These are phyloP conservation scores for Euschistus heros DNA, from an alignment of 1,140 invertebrate genomes.

Conservation along the genomic window DNA sequence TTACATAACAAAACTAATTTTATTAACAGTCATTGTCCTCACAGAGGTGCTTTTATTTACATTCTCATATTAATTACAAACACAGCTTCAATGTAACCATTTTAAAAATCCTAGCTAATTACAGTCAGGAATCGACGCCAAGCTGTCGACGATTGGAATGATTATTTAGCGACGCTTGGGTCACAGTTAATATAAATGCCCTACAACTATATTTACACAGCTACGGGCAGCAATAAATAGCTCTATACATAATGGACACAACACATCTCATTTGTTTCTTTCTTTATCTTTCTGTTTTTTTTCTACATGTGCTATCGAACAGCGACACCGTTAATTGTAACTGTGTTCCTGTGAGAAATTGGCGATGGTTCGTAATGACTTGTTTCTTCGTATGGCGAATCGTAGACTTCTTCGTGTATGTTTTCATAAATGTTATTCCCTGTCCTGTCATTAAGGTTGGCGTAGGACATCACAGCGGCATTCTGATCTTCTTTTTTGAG, in stretches of 20 bases:
- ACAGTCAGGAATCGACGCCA: background rate
- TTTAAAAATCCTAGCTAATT: background rate
- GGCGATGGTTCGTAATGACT: slow-evolving; percentile 61
- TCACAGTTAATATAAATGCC: background rate
- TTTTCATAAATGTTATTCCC: slow-evolving; percentile 58
- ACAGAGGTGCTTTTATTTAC: slow-evolving; percentile 4
- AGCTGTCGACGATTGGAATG: background rate
- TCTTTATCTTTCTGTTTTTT: no score
- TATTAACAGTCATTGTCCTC: slow-evolving; percentile 18
- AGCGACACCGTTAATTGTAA: slow-evolving; percentile 61
- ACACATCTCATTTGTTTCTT: no score
- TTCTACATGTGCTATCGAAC: slow-evolving; percentile 41
- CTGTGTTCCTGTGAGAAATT: slow-evolving; percentile 39
- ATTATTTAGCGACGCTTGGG: background rate
- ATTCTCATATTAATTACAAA: slow-evolving; percentile 12
- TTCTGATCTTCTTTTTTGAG: slow-evolving; percentile 73
- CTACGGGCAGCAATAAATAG: background rate
- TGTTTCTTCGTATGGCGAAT: slow-evolving; percentile 52
- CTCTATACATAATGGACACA: slow-evolving; percentile 5
- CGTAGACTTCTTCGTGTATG: slow-evolving; percentile 61
- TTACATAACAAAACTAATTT: slow-evolving; percentile 1
- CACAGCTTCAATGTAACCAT: background rate
- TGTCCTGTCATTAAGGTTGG: slow-evolving; percentile 54
- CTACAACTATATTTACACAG: slow-evolving; percentile 5
- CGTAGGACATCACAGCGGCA: slow-evolving; percentile 76